Percentiles rank a stretch among this genome's conserved stretches.
phyloP scores from a whole-genome alignment of 2,797 vertebrate species.

The Eidolon dupreanum region DNA sequence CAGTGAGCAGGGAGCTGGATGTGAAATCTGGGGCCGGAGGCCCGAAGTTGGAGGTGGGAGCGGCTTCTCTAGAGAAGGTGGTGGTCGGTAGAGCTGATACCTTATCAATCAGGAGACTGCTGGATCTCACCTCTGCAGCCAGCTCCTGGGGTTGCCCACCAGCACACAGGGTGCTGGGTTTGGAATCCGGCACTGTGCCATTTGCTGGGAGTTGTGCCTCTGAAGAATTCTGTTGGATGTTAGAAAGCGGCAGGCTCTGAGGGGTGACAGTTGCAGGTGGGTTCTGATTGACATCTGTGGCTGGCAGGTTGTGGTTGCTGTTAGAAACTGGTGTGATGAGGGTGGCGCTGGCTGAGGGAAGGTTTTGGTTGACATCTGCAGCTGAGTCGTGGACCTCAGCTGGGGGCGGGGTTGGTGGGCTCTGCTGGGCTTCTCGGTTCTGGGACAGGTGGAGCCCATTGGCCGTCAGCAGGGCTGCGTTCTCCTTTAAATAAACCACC shows the following conservation, averaged over 20 bases:
- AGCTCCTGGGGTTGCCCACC: background rate
- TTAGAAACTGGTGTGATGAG: background rate
- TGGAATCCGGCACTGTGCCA: background rate
- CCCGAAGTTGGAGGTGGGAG: slow-evolving; percentile 15
- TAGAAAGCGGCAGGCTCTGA: background rate
- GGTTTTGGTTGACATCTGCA: slow-evolving; percentile 69
- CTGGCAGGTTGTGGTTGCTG: slow-evolving; percentile 16
- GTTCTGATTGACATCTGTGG: slow-evolving; percentile 71
- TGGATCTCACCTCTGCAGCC: background rate
- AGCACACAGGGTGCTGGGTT: slow-evolving; percentile 35
- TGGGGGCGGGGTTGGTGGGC: background rate
- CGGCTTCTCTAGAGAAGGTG: slow-evolving; percentile 56
- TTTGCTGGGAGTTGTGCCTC: slow-evolving; percentile 32
- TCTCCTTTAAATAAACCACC: slow-evolving; percentile 87
- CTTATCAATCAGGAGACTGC: slow-evolving; percentile 39
- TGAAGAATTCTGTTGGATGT: slow-evolving; percentile 51
- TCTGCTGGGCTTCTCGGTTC: background rate
- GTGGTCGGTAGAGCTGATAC: background rate
- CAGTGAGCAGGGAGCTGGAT: slow-evolving; percentile 64
- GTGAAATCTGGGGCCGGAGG: slow-evolving; percentile 1
- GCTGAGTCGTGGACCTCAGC: slow-evolving; percentile 20
- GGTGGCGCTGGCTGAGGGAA: background rate
- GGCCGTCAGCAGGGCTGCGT: slow-evolving; percentile 76
- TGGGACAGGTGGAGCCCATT: slow-evolving; percentile 81
- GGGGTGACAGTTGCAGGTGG: background rate